Base-by-base conservation (phyloP, 2,888 invertebrate genomes). In the Coelinius sp. region DNA sequence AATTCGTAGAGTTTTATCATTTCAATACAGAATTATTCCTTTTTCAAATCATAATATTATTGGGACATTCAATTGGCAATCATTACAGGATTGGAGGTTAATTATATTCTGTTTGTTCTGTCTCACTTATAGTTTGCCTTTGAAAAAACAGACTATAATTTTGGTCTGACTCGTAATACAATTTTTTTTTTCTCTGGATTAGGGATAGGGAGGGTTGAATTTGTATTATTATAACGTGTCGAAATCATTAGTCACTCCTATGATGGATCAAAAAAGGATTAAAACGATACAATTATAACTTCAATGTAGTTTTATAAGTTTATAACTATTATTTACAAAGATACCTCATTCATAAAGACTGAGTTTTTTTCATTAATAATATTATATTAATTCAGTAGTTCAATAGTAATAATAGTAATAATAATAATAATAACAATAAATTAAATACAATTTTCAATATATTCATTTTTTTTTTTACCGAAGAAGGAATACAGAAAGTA, bases 241-340 rank as follows among this genome's bases (percentile, higher is more conserved):
- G 22, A 24, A n/a, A 41, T 41, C 10, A 63, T 22, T 38, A 41
- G 22, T 41, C 22, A 63, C 41, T 63, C 22, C 41, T 62, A 53
- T 27, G n/a, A 38, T 63, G n/a, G n/a, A n/a, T n/a, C n/a, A 31
- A 59, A 27, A 7, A 56, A 38, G 41, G 14, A 59, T 63, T 63
- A 63, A 63, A 59, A 63, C 44, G 25, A 63, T 63, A 63, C 63
- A 66, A 35, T 64, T 22, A 27, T 46, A 64, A 27, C 8, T 25
- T 64, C 64, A 46, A 44, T 64, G 44, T 46, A 22, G 4, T 46
- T 66, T 56, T 46, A 22, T 53, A 27, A 53, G 63, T n/a, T n/a
- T 41, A 77, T 75, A 76, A 75, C 74, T 86, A 86, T 84, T 87
- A 86, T 86, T 80, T 86, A 87, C 86, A 86, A 85, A 83, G 83